A percentile compares a stretch with the other conserved stretches of the same genome.
Evolutionary conservation across 92 coral and sea anemone species (phyloP).

Genomic region (Epizoanthus scotinus): DNA sequence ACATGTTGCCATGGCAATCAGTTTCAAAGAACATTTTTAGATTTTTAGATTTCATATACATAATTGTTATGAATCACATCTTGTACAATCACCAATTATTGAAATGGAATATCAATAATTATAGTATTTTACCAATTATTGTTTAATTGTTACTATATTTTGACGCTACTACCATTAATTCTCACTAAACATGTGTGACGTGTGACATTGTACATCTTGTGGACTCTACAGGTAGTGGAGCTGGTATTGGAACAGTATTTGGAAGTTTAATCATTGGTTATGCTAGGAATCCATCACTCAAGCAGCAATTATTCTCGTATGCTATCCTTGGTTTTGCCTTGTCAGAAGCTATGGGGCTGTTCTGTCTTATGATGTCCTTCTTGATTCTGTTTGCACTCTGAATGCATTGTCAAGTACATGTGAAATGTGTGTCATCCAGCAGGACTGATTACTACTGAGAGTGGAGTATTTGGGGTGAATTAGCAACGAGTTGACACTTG

Average conservation of each 20-base stretch:
- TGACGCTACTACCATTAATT: not conserved
- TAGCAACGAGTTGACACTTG: not conserved
- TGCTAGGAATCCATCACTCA: slow-evolving; percentile 99
- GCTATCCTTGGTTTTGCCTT: slow-evolving; percentile 99
- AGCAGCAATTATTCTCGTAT: slow-evolving; percentile 99
- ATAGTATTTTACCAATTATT: too few relatives aligned
- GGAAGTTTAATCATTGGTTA: slow-evolving; percentile 99
- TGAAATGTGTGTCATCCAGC: not conserved
- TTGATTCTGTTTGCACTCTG: slow-evolving; percentile 98
- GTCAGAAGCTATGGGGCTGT: slow-evolving; percentile 99
- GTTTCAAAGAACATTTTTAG: too few relatives aligned
- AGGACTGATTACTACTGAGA: slow-evolving; percentile 7
- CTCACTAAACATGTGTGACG: not conserved
- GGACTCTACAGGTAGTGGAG: slow-evolving; percentile 90
- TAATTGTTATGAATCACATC: too few relatives aligned
- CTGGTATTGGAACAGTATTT: slow-evolving; percentile 99
- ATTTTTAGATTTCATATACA: too few relatives aligned
- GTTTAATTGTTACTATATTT: not conserved
- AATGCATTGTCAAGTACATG: slow-evolving; percentile 15
- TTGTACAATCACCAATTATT: too few relatives aligned
- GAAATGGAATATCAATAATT: not conserved
- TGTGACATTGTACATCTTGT: not conserved
- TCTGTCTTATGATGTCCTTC: slow-evolving; percentile 99
- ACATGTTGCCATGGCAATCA: too few relatives aligned
- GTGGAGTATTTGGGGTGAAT: slow-evolving; percentile 13